Conservation (phyloP, 1,140 invertebrate genomes). For the Apis cerana region DNA sequence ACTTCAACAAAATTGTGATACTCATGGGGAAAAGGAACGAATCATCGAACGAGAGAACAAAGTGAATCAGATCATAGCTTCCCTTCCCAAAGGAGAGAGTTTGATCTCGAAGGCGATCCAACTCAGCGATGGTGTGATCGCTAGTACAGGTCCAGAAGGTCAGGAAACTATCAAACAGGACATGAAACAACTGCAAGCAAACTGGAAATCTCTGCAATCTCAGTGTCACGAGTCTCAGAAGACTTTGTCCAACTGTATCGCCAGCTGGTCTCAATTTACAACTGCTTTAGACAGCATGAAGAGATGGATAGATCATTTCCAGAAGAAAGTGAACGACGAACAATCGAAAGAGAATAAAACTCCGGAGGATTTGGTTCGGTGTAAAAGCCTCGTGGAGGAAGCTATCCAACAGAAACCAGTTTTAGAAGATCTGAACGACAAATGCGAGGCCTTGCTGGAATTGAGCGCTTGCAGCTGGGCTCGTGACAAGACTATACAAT, state of each 20-base stretch:
- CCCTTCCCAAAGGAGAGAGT: slow-evolving; percentile 86
- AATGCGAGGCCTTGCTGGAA: slow-evolving; percentile 93
- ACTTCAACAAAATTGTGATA: slow-evolving; percentile 91
- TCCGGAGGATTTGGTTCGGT: slow-evolving; percentile 89
- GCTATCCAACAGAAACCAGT: slow-evolving; percentile 88
- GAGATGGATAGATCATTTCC: slow-evolving; percentile 89
- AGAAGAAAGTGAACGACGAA: slow-evolving; percentile 85
- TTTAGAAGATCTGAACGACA: slow-evolving; percentile 92
- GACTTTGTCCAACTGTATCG: slow-evolving; percentile 89
- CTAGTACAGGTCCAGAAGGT: slow-evolving; percentile 92
- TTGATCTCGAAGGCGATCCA: slow-evolving; percentile 88
- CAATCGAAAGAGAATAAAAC: slow-evolving; percentile 90
- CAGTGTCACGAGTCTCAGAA: slow-evolving; percentile 90
- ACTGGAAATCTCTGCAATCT: slow-evolving; percentile 93
- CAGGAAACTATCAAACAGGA: slow-evolving; percentile 93
- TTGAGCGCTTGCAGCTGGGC: slow-evolving; percentile 91
- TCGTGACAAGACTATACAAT: slow-evolving; percentile 91
- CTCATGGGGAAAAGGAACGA: slow-evolving; percentile 90
- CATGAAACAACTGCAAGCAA: slow-evolving; percentile 90
- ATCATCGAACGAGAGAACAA: slow-evolving; percentile 88
- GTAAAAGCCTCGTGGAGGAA: slow-evolving; percentile 89
- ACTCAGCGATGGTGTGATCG: slow-evolving; percentile 89
- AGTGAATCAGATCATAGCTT: slow-evolving; percentile 85
- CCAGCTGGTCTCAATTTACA: slow-evolving; percentile 93
- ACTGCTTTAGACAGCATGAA: slow-evolving; percentile 89